Evolutionary conservation across 2,113 vertebrate genomes (phyloP), one percentile per base, ranked within the genome.

Genomic region (Buteo buteo): DNA sequence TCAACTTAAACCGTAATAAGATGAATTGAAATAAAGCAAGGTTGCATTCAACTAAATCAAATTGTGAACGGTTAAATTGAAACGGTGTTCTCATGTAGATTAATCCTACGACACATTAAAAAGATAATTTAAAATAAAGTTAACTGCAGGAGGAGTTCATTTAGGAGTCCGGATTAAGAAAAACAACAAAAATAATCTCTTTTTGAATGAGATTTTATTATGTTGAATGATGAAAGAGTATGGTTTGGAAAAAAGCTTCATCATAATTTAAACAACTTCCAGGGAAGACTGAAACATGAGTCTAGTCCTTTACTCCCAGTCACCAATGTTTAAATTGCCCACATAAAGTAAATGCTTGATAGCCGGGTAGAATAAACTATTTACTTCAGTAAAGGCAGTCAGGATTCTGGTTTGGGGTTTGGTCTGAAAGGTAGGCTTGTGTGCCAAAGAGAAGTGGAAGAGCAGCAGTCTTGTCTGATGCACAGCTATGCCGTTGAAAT

Each of bases 1-100:
- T 94, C 87, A 90, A 81, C 88, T 92, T 79, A 74, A 86, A 58
- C 42, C 55, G 67, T 94, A 94, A 95, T 72, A 71, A 93, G 88
- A 88, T 82, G 84, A 94, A 95, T 92, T 79, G 82, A 86, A 90
- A 92, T 67, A 78, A 83, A 93, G 94, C 47, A 95, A 95, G 80
- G 88, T 81, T 86, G 79, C 61, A 66, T 81, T 78, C 88, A 84
- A 18, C 79, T 83, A 86, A 95, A 96, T 96, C 92, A 71, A 80
- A 88, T 94, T 93, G 64, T 50, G 72, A 94, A 49, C 0, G 3
- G 67, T 83, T 94, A 88, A 95, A 95, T 93, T 86, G 76, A 88
- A 88, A 64, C 49, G 32, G 38, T 88, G 82, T 86, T 95, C 38
- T 40, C 71, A 54, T 3, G 0, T 21, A 80, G 85, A 58, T 58